phyloP scores from a whole-genome alignment of 37 sponge, comb jelly and placozoan genomes.

The Haliclona indistincta region DNA sequence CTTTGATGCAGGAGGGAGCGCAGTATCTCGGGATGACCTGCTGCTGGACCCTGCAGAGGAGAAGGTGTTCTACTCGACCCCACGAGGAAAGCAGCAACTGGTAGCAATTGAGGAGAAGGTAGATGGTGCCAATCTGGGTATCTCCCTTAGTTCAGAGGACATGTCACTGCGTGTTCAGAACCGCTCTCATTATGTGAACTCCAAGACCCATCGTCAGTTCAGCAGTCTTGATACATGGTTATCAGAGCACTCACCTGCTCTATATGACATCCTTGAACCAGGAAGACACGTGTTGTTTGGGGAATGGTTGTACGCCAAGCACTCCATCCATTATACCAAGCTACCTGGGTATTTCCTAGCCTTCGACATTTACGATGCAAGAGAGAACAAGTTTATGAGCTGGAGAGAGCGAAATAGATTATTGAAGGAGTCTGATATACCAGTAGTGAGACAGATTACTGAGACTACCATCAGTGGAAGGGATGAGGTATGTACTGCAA shows the following conservation, averaged over 20 bases:
- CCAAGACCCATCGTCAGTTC: constrained; percentile 83
- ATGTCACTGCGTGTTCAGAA: constrained; percentile 69
- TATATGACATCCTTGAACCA: constrained; percentile 61
- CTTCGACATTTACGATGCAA: constrained; percentile 75
- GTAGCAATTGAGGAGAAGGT: constrained; percentile 89
- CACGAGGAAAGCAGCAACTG: background rate
- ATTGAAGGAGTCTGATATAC: constrained; percentile 52
- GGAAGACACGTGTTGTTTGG: constrained; percentile 81
- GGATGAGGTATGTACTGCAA: constrained; percentile 55
- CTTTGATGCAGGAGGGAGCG: constrained; percentile 85
- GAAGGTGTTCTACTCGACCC: constrained; percentile 57
- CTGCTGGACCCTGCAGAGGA: constrained; percentile 83
- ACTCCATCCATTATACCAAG: constrained; percentile 88
- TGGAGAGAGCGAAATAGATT: constrained; percentile 70
- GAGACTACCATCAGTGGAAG: constrained; percentile 52
- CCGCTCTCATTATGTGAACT: constrained; percentile 79
- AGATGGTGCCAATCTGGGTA: constrained; percentile 92
- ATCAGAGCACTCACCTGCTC: constrained; percentile 57
- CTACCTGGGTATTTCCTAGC: constrained; percentile 83
- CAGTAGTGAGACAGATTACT: constrained; percentile 55
- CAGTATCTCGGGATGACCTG: constrained; percentile 88
- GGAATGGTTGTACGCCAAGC: constrained; percentile 94
- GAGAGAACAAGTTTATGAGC: constrained; percentile 61
- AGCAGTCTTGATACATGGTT: constrained; percentile 78
- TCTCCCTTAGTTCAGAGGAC: constrained; percentile 51